Evolutionary conservation across 1,140 invertebrate genomes (phyloP), one percentile per base, ranked within the genome.

Genomic region (Drosophila nigromelanica): DNA sequence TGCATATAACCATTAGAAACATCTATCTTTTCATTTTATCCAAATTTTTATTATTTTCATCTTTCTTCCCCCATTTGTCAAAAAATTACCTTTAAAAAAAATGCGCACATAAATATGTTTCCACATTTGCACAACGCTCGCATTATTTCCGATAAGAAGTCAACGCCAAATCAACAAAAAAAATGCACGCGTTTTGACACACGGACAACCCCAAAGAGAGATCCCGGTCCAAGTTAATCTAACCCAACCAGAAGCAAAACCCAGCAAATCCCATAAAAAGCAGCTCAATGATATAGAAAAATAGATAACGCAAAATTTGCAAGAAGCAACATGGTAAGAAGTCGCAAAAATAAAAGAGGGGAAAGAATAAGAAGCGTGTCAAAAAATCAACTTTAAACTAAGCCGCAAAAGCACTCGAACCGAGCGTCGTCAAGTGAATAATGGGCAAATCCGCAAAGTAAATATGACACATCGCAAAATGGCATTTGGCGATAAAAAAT

Each of bases 401-500:
- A 87, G 83, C 82, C 83, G 83, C 83, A 79, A 75, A 82, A 79
- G 76, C 83, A 87, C 82, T 87, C 73, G 61, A 82, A 58, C 37
- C 30, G 63, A 51, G 59, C 62, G 70, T 81, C 86, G 82, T 87
- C 83, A 89, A 87, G 82, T 87, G 82, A 87, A 87, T 87, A 87
- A 87, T 87, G 82, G 82, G 72, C 82, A 87, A 87, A 87, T 87
- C 83, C 82, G 76, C 69, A 87, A 78, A 73, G 82, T 87, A 87
- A 87, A 87, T 87, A 82, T 87, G 83, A 89, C 83, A 87, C 82
- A 85, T 87, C 70, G 72, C 82, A 82, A 87, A 86, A 87, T 89
- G 83, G 83, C 83, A 89, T 89, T 87, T 59, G 83, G 35, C 50
- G 82, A 87, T 87, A 87, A 87, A 87, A 86, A 85, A 58, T 54